Evolutionary conservation across 2,113 vertebrate genomes (phyloP), one percentile per base, ranked within the genome.

Genomic region (Anoura caudifer): DNA sequence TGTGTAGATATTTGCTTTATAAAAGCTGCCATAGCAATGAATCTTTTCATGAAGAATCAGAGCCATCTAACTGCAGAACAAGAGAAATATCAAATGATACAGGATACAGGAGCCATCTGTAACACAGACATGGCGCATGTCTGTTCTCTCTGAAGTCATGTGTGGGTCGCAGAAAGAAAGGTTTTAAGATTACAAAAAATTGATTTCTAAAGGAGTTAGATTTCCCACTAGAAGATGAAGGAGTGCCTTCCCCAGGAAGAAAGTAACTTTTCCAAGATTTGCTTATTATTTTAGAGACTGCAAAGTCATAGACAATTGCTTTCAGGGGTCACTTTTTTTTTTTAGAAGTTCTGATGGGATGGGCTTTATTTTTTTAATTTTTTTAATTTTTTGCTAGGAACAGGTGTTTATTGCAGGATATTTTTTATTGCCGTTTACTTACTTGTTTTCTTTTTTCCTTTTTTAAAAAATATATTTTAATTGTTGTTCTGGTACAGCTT

Each of bases 1-100:
- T 73, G 83, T 95, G 89, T 76, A 97, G 96, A 97, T 97, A 98
- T 97, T 97, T 95, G 94, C 97, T 97, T 98, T 97, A 87, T 95
- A 97, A 96, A 97, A 96, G 73, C 81, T 97, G 92, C 91, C 92
- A 97, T 95, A 92, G 54, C 96, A 98, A 97, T 43, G 95, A 94
- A 82, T 81, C 92, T 83, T 97, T 98, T 97, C 95, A 95, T 96
- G 96, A 97, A 95, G 89, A 96, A 92, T 96, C 72, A 88, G 75
- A 97, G 90, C 86, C 36, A 87, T 88, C 65, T 92, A 83, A 85
- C 90, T 90, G 56, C 22, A 98, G 97, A 90, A 65, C 77, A 80
- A 92, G 45, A 76, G 45, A 92, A 97, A 96, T 94, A 97, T 92
- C 82, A 93, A 95, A 95, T 87, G 70, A 54, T 56, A 87, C 54